Conservation (phyloP, 2,113 vertebrate genomes). For the Perognathus longimembris region DNA sequence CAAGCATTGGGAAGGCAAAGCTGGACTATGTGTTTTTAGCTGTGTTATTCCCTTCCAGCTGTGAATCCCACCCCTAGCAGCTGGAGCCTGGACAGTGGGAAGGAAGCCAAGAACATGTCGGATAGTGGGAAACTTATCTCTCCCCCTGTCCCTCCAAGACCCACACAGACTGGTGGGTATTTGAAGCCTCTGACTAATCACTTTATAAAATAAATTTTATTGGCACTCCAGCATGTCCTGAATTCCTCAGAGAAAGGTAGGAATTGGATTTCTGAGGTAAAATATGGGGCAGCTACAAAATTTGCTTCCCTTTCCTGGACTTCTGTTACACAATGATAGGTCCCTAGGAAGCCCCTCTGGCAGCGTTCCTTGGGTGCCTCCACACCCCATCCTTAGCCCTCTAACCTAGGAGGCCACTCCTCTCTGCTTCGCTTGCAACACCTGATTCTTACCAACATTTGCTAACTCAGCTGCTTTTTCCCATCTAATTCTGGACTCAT, state of each 20-base stretch:
- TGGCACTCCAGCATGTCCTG: slow-evolving; percentile 35
- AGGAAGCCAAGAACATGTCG: slow-evolving; percentile 92
- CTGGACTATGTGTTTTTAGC: slow-evolving; percentile 68
- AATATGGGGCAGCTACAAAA: not conserved
- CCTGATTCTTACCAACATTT: not conserved
- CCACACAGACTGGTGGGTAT: slow-evolving; percentile 93
- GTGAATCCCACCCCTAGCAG: slow-evolving; percentile 95
- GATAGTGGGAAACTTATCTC: slow-evolving; percentile 93
- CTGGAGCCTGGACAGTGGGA: slow-evolving; percentile 98
- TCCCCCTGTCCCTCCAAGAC: slow-evolving; percentile 97
- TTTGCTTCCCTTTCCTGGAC: not conserved
- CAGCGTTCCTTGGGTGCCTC: not conserved
- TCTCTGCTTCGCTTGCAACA: not conserved
- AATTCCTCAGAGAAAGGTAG: slow-evolving; percentile 60
- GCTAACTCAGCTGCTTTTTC: not conserved
- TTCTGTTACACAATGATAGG: too few species aligned
- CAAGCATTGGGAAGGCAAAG: not conserved
- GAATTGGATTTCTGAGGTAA: slow-evolving; percentile 2
- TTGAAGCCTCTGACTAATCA: slow-evolving; percentile 66
- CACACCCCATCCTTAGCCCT: not conserved
- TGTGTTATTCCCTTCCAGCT: slow-evolving; percentile 88
- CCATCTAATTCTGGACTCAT: not conserved
- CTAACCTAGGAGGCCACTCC: not conserved
- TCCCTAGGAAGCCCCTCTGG: not conserved
- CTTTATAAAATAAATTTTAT: slow-evolving; percentile 53